Conservation (phyloP, 2,888 invertebrate species). For the Thera obeliscata region DNA sequence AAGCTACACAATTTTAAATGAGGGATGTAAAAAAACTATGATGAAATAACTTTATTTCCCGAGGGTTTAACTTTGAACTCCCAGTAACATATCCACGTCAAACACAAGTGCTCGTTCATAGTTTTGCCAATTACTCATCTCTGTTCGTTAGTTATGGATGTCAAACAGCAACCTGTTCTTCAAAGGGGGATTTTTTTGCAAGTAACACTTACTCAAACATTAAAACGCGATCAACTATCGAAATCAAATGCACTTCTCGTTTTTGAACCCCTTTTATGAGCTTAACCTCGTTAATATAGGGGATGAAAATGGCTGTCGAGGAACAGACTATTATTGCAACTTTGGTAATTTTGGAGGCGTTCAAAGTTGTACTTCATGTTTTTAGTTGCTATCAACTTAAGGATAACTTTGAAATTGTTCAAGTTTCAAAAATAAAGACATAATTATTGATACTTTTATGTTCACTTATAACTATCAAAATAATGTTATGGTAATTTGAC, state of each 20-base stretch:
- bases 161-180: constrained; percentile 22
- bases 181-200: constrained; percentile 17
- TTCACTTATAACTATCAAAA: no score
- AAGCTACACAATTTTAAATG: not conserved
- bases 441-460: no score
- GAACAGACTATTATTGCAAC: not conserved
- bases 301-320: constrained; percentile 24
- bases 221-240: constrained; percentile 46
- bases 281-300: constrained; percentile 56
- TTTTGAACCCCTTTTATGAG: constrained; percentile 66
- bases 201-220: constrained; percentile 24
- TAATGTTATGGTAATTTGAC: no score
- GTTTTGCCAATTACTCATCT: constrained; percentile 21
- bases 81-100: constrained; percentile 12
- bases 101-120: constrained; percentile 25
- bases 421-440: no score
- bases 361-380: not conserved
- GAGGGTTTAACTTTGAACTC: constrained; percentile 10
- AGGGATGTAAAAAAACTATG: not conserved
- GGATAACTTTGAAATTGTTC: no score
- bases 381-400: no score
- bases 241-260: constrained; percentile 61
- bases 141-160: constrained; percentile 27
- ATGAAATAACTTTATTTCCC: not conserved
- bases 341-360: not conserved